A percentile compares a stretch with the other conserved stretches of the same genome.
phyloP scores from a whole-genome alignment of 1,140 invertebrate species.

The Aradophagus sp. region DNA sequence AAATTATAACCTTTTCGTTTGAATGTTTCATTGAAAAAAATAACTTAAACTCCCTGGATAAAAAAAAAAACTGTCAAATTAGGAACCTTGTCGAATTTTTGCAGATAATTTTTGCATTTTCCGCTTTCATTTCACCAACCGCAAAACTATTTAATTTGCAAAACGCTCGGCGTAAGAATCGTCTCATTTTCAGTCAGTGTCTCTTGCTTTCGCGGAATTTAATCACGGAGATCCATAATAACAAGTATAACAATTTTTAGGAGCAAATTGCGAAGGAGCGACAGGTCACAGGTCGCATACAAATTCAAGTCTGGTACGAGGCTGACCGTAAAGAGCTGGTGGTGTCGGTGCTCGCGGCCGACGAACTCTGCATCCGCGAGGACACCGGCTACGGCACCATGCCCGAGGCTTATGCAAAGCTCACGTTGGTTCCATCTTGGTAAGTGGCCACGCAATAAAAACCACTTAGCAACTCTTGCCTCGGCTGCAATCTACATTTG shows the following conservation, averaged over 20 bases:
- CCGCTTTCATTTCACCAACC: too few species aligned
- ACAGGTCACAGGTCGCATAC: conserved; percentile 83
- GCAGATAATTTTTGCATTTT: too few species aligned
- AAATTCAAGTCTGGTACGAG: conserved; percentile 91
- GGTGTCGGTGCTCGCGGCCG: conserved; percentile 87
- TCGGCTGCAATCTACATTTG: conserved; percentile 10
- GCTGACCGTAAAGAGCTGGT: conserved; percentile 86
- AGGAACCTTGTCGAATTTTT: too few species aligned
- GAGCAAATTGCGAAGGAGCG: conserved; percentile 85
- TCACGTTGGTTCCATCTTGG: conserved; percentile 85
- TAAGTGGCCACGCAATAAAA: too few species aligned
- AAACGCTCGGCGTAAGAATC: neutral
- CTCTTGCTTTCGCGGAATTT: conserved; percentile 3
- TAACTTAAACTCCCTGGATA: too few species aligned
- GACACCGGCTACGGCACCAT: conserved; percentile 83
- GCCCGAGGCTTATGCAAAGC: conserved; percentile 88
- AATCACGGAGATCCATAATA: conserved; percentile 4
- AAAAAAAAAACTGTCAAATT: too few species aligned
- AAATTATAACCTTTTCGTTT: too few species aligned
- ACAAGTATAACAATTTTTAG: conserved; percentile 69
- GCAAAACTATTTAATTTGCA: too few species aligned
- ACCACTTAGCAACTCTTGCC: too few species aligned
- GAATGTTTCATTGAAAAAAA: too few species aligned
- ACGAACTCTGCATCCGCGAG: conserved; percentile 85
- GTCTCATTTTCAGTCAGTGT: conserved; percentile 14